Base-by-base conservation (phyloP, 2,113 vertebrate genomes). In the Spea bombifrons region DNA sequence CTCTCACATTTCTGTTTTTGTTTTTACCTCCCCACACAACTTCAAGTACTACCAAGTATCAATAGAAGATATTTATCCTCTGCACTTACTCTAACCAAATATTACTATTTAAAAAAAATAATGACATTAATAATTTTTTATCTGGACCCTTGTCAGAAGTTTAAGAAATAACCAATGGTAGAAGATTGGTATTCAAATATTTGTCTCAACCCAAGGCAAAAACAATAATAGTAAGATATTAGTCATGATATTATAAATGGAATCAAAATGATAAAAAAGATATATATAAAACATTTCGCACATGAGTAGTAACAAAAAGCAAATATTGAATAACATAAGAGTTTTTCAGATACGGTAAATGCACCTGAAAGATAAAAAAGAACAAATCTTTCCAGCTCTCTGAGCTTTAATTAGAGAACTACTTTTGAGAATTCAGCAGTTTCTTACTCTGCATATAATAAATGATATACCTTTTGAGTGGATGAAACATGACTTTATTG, bases 401-500 rank as follows among this genome's bases (percentile, higher is more conserved):
- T 79, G 77, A 79, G 52, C 71, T 80, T 73, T 80, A 80, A 80
- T 74, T 80, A 74, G 71, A 4, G 70, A 66, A 17, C 49, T 45
- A 8, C 78, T 80, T 80, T 67, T 79, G 70, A 80, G 64, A 80
- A 61, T 80, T 80, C 78, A 80, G 78, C 71, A 74, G 44, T 79
- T 79, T 79, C 63, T 59, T 73, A 79, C 47, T 80, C 78, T 80
- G 78, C 71, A 80, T 80, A 68, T 80, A 74, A 72, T 78, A 78
- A 78, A 78, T 72, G 71, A 80, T 74, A 66, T 52, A 80, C 78
- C 71, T 59, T 79, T 74, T 73, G 71, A 74, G 50, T 80, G 61
- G 71, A 80, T 68, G 71, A 80, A 80, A 80, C 78, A 80, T 80
- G 64, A 30, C 78, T 80, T 74, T 52, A 74, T 80, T 80, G 78